These are phyloP conservation scores for Andrena cerasifolii DNA, from an alignment of 1,140 invertebrate genomes.

Conservation along the genomic window DNA sequence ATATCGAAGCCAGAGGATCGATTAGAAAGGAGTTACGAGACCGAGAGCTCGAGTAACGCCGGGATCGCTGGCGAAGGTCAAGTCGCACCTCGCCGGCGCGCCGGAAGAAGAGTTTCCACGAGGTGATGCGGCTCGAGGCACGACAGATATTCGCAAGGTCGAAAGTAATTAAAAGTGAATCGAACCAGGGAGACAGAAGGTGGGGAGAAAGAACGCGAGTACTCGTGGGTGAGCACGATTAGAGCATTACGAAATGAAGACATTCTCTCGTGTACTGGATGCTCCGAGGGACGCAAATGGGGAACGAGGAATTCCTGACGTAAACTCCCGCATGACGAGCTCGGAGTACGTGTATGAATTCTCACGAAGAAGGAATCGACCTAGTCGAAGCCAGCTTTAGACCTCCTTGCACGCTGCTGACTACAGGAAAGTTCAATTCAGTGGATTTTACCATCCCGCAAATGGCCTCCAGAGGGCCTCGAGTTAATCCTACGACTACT, in stretches of 20 bases:
- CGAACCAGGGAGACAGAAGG: not conserved
- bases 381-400: too few species aligned
- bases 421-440: too few species aligned
- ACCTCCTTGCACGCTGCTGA: too few species aligned
- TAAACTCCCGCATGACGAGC: too few species aligned
- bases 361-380: too few species aligned
- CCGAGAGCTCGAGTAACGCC: too few species aligned
- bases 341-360: too few species aligned
- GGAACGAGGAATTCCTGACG: too few species aligned
- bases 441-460: too few species aligned
- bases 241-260: conserved; percentile 19
- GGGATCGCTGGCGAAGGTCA: conserved; percentile 2
- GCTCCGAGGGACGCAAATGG: too few species aligned
- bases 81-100: conserved; percentile 26
- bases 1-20: conserved; percentile 1
- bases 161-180: conserved; percentile 47
- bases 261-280: not conserved
- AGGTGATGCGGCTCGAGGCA: conserved; percentile 15
- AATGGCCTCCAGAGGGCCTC: not conserved
- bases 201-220: not conserved
- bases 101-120: conserved; percentile 38
- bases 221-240: conserved; percentile 4
- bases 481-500: too few species aligned
- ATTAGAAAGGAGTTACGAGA: conserved; percentile 10
- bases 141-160: conserved; percentile 36